phyloP scores from a whole-genome alignment of 2,797 vertebrate species.

The Hylomyscus alleni region DNA sequence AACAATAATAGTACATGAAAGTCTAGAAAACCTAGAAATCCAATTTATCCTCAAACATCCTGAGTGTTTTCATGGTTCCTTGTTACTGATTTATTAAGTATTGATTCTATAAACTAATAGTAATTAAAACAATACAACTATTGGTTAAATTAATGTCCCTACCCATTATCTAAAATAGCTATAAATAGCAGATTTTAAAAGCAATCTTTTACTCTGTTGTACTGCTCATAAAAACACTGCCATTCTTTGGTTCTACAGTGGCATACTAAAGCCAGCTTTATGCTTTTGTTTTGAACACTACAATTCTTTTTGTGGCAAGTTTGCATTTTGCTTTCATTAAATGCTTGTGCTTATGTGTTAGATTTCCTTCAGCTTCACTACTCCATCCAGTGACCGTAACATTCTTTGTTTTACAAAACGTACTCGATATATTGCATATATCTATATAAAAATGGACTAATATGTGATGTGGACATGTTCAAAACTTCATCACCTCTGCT shows the following conservation, averaged over 20 bases:
- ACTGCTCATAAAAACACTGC: background rate
- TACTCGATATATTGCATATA: background rate
- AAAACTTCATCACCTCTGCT: background rate
- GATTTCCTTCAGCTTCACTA: background rate
- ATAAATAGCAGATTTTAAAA: background rate
- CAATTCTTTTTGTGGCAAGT: background rate
- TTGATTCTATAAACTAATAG: background rate
- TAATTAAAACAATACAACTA: background rate
- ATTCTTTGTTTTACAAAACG: constrained; percentile 8
- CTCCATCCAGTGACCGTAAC: background rate
- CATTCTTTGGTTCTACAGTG: background rate
- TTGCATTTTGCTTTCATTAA: background rate
- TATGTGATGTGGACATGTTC: background rate
- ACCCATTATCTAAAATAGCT: background rate
- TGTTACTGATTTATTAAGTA: background rate
- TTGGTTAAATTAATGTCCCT: background rate
- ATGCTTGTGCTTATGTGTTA: background rate
- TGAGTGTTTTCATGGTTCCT: constrained; percentile 17
- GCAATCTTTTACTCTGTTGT: background rate
- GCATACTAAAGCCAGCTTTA: background rate
- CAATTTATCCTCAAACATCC: background rate
- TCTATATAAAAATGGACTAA: background rate
- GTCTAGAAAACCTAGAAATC: background rate
- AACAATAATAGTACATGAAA: background rate
- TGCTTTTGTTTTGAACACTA: background rate